These are phyloP conservation scores for Zaprionus ornatus DNA, from an alignment of 1,140 invertebrate species.

Conservation along the genomic window DNA sequence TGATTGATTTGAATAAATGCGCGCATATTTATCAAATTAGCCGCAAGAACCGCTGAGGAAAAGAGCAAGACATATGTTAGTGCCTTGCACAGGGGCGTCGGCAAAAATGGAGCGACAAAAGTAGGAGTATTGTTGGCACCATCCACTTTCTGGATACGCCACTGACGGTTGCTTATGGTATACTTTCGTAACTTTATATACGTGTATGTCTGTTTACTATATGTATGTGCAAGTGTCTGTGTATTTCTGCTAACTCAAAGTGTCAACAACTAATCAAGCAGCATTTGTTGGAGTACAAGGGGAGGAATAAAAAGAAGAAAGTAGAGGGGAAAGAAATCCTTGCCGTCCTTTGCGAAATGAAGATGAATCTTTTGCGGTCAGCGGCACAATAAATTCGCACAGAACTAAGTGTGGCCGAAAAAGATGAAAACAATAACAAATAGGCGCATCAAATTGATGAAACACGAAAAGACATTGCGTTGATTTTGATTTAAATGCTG, in stretches of 20 bases:
- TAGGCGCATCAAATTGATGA: slow-evolving; percentile 76
- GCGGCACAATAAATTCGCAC: slow-evolving; percentile 4
- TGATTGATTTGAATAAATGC: slow-evolving; percentile 82
- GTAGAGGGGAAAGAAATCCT: slow-evolving; percentile 13
- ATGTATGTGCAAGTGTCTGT: slow-evolving; percentile 13
- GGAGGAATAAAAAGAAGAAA: neutral
- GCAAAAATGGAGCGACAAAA: neutral
- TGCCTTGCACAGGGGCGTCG: slow-evolving; percentile 15
- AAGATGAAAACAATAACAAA: slow-evolving; percentile 67
- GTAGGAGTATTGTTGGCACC: neutral
- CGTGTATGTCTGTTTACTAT: slow-evolving; percentile 11
- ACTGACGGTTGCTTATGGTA: neutral
- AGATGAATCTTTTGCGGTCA: slow-evolving; percentile 75
- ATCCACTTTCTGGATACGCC: slow-evolving; percentile 4
- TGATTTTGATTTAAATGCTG: slow-evolving; percentile 72
- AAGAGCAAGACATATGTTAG: slow-evolving; percentile 40
- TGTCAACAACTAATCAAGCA: slow-evolving; percentile 80
- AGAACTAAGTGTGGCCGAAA: neutral
- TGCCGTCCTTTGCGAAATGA: slow-evolving; percentile 52
- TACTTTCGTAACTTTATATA: neutral
- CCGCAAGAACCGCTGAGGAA: slow-evolving; percentile 56
- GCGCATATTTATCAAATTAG: slow-evolving; percentile 81
- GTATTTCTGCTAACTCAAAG: slow-evolving; percentile 44
- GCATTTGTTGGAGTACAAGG: slow-evolving; percentile 26
- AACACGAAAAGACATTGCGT: slow-evolving; percentile 53